Evolutionary conservation across 2,797 vertebrate genomes (phyloP), one percentile per base, ranked within the genome.

Genomic region (Oophaga sylvatica): DNA sequence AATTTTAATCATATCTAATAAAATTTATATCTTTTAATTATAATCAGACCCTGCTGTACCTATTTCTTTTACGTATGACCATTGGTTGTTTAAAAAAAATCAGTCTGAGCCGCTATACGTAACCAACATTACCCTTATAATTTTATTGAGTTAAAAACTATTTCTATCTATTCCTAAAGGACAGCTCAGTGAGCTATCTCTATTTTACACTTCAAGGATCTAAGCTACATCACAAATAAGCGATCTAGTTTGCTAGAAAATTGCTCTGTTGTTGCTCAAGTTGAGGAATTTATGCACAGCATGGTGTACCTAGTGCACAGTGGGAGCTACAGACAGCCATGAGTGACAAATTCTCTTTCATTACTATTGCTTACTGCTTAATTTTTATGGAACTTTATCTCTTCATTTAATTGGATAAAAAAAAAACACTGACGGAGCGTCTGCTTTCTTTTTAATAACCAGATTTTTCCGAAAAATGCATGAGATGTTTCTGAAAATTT

Each of bases 361-460:
- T 83, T 83, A 73, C 31, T 12, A 11, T 26, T 73, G 56, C 67
- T 83, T 22, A 31, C 48, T 59, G 59, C 70, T 84, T 75, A 45
- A 41, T 75, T 84, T 84, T 29, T 48, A 22, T 35, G 45, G 53
- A 81, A 41, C 7, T 82, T 67, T 87, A 57, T 81, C 81, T 87
- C 59, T 67, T 67, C 13, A 59, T 77, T 87, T 81, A 76, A 65
- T 82, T 63, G 41, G 31, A 45, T 48, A 6, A 63, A 9, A 35
- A 84, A 53, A 10, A 53, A 53, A 41, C 35, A 26, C 20, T 76
- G 56, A 41, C 83, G 26, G n/a, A 60, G 41, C 13, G 5, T 3
- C 41, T 75, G 41, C 59, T 80, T 83, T 83, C 26, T 83, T 83
- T 41, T 5, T 7, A 83, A 57, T 71, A 59, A 41, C n/a, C 15